Base-by-base conservation (phyloP, 2,113 vertebrate species). In the Ophiodon elongatus region DNA sequence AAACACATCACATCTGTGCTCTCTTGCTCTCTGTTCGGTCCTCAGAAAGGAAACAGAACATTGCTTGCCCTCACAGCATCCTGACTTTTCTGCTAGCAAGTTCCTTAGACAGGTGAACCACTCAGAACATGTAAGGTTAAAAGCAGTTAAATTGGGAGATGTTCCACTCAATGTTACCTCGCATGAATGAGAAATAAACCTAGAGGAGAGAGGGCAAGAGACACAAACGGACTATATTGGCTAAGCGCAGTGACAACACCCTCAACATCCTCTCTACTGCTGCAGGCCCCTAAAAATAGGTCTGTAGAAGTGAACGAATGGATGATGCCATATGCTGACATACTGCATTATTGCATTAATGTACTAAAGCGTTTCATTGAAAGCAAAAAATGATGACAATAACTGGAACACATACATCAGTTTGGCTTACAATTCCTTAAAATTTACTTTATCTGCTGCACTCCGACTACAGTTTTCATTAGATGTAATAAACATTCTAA, bases 281-380 rank as follows among this genome's bases (percentile, higher is more conserved):
- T 52, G 66, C 65, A 74, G 43, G 80, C 0, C 17, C 37, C 77
- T 78, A 68, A 86, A 89, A 88, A 83, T 89, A 91, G 60, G 72
- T 75, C 37, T 69, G 65, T 27, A 63, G 75, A 50, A 79, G 50
- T 23, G 78, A 82, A 76, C 67, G 79, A 82, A 66, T 13, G 84
- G 56, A 85, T 80, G 70, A 84, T 78, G 82, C 67, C 81, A 77
- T 71, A 70, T 60, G 57, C 74, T 83, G 83, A 85, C 67, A 77
- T 65, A 56, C 43, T 76, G 76, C 72, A 73, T 85, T 67, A 62
- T 45, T 64, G 54, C 54, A 43, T 66, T 47, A 33, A 66, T 73
- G 27, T 52, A 71, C 73, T 75, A 25, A 74, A 73, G 21, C 2
- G 13, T 67, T 88, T 88, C 62, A 73, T 25, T 7, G 4, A 77